These are phyloP conservation scores for Pongo pygmaeus DNA, from an alignment of 2,113 vertebrate species.

Conservation along the genomic window DNA sequence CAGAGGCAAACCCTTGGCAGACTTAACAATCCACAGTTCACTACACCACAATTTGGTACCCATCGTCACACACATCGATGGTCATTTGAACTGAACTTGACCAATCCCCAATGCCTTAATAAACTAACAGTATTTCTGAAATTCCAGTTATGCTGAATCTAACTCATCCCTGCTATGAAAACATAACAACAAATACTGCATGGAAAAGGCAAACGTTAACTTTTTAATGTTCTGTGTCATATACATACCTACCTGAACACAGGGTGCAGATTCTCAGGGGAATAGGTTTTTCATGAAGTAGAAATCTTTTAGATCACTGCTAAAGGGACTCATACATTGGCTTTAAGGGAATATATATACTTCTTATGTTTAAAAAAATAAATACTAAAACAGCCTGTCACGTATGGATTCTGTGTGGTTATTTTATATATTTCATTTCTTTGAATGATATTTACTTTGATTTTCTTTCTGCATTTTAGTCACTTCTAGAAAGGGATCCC, in stretches of 20 bases:
- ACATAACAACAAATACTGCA: background rate
- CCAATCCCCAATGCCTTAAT: background rate
- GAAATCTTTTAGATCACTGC: conserved; percentile 53
- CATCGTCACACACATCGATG: background rate
- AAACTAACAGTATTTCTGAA: background rate
- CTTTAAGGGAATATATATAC: background rate
- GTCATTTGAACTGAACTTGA: background rate
- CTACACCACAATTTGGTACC: background rate
- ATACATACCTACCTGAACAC: background rate
- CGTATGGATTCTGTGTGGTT: conserved; percentile 16
- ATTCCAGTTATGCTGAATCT: background rate
- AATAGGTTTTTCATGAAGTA: conserved; percentile 29
- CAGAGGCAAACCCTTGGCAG: background rate
- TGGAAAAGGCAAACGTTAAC: conserved; percentile 40
- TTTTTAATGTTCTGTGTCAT: conserved; percentile 41
- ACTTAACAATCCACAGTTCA: background rate
- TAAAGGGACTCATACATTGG: background rate
- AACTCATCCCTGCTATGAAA: background rate
- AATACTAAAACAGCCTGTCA: conserved; percentile 26
- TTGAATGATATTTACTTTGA: conserved; percentile 49
- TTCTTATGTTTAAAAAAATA: conserved; percentile 50
- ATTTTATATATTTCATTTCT: conserved; percentile 34
- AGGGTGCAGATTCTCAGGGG: background rate
- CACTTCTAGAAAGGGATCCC: conserved; percentile 18
- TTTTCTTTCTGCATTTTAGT: conserved; percentile 48